phyloP scores from a whole-genome alignment of 2,888 invertebrate species.

The Cantharis rufa region DNA sequence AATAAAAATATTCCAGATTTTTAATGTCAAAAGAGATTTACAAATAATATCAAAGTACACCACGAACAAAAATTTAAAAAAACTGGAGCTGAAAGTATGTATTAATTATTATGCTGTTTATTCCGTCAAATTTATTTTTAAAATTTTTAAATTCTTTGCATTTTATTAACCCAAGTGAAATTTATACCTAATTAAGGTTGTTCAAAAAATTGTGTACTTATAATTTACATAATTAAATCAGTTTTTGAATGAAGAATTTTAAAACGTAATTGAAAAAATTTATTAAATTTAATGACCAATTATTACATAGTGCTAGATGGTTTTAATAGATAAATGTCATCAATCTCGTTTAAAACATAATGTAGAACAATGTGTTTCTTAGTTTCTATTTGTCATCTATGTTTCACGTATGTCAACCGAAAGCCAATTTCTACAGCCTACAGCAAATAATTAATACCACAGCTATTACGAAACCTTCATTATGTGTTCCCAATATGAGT shows the following conservation, averaged over 20 bases:
- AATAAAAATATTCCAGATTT: neutral
- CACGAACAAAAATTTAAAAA: neutral
- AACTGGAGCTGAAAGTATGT: neutral
- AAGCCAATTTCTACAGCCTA: slow-evolving; percentile 1
- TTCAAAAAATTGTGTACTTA: neutral
- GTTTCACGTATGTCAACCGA: neutral
- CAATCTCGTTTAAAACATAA: slow-evolving; percentile 12
- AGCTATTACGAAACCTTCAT: neutral
- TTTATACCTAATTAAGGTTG: neutral
- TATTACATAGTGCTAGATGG: slow-evolving; percentile 1
- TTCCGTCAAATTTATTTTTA: neutral
- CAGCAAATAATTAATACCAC: neutral
- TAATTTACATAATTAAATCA: neutral
- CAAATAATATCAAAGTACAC: neutral
- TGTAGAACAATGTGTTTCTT: slow-evolving; percentile 6
- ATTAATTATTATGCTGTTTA: neutral
- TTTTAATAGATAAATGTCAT: slow-evolving; percentile 16
- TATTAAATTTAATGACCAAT: neutral
- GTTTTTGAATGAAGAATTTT: neutral
- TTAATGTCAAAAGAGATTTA: neutral
- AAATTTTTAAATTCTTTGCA: neutral
- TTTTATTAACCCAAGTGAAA: neutral
- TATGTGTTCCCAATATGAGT: neutral
- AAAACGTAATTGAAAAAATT: neutral
- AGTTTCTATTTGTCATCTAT: slow-evolving; percentile 14